phyloP scores from a whole-genome alignment of 2,888 invertebrate genomes.

The Habroteleia sp. region DNA sequence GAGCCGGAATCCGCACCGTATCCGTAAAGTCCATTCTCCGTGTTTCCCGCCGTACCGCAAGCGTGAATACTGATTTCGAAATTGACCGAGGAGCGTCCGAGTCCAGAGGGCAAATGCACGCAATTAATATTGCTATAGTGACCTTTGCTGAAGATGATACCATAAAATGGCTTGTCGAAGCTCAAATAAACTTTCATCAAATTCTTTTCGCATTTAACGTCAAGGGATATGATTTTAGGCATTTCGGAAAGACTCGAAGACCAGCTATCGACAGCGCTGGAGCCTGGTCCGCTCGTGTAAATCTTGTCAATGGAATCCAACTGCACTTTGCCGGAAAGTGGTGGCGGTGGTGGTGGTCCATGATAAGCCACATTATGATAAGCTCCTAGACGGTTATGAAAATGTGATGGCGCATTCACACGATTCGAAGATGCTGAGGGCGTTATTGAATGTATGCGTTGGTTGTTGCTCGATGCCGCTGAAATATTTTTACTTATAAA shows the following conservation, averaged over 20 bases:
- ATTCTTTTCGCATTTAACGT: constrained; percentile 96
- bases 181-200: constrained; percentile 96
- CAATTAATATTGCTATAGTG: constrained; percentile 96
- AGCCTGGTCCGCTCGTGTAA: constrained; percentile 77
- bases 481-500: too few relatives aligned
- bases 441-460: too few relatives aligned
- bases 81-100: constrained; percentile 92
- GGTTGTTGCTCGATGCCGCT: too few relatives aligned
- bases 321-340: constrained; percentile 83
- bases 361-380: constrained; percentile 86
- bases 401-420: constrained; percentile 73
- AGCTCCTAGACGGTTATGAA: constrained; percentile 74
- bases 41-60: constrained; percentile 95
- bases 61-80: constrained; percentile 95
- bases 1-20: constrained; percentile 94
- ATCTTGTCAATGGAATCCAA: constrained; percentile 84
- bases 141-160: constrained; percentile 97
- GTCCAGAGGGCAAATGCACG: constrained; percentile 93
- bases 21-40: constrained; percentile 93
- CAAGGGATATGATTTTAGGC: constrained; percentile 95
- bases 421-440: too few relatives aligned
- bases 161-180: constrained; percentile 96
- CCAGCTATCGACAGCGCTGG: constrained; percentile 88
- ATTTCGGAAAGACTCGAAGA: constrained; percentile 89
- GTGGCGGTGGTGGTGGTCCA: constrained; percentile 87